phyloP scores from a whole-genome alignment of 2,797 vertebrate genomes.

The Hypotaenidia philippensis region DNA sequence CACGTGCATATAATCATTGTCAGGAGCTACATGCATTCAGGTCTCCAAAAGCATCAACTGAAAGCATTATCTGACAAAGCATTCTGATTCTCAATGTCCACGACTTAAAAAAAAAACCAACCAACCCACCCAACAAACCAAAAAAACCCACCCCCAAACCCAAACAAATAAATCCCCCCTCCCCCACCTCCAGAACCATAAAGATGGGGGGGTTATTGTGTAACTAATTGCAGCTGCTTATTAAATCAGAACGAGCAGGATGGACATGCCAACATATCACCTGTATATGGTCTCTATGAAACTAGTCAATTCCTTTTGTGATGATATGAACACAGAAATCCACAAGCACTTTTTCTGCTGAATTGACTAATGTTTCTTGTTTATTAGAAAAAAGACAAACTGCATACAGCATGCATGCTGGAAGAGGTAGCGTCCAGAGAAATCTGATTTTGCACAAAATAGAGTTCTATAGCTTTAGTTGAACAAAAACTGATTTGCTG shows the following conservation, averaged over 20 bases:
- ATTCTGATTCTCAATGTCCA: slow-evolving; percentile 20
- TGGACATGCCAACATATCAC: background rate
- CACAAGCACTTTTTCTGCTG: slow-evolving; percentile 25
- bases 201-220: slow-evolving; percentile 38
- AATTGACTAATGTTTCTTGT: slow-evolving; percentile 16
- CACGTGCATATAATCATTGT: slow-evolving; percentile 47
- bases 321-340: slow-evolving; percentile 17
- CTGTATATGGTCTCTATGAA: slow-evolving; percentile 25
- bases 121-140: background rate
- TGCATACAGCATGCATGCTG: background rate
- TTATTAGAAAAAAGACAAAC: slow-evolving; percentile 31
- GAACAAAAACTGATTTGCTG: slow-evolving; percentile 11
- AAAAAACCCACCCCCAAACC: background rate
- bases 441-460: background rate
- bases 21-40: slow-evolving; percentile 50
- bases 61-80: slow-evolving; percentile 59
- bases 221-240: background rate
- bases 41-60: slow-evolving; percentile 57
- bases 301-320: slow-evolving; percentile 51
- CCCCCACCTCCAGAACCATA: background rate
- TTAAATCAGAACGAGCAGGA: slow-evolving; percentile 13
- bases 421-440: background rate
- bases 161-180: too few relatives aligned
- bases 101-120: background rate
- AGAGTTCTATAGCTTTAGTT: background rate